Percentiles rank a stretch among this genome's conserved stretches.
Evolutionary conservation across 1,140 invertebrate species (phyloP).

Genomic region (Penaeus indicus): DNA sequence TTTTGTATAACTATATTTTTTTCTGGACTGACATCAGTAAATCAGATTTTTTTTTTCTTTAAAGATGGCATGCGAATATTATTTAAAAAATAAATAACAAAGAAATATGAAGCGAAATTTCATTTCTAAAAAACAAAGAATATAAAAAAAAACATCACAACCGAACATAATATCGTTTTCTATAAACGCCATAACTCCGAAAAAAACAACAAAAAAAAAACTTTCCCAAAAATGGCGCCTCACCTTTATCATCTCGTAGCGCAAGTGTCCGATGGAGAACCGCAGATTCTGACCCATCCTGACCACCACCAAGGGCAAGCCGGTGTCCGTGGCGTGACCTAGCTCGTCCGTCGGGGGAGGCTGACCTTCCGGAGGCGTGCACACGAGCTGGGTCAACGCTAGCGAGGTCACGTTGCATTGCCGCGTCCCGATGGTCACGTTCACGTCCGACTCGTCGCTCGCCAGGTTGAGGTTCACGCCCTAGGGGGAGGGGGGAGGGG

Average conservation of each 20-base stretch:
- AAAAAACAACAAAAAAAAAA: too few species aligned
- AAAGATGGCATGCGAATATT: too few species aligned
- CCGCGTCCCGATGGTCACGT: constrained; percentile 90
- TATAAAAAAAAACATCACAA: too few species aligned
- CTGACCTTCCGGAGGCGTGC: constrained; percentile 87
- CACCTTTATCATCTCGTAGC: constrained; percentile 70
- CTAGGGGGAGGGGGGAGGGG: constrained; percentile 56
- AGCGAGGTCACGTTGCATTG: constrained; percentile 94
- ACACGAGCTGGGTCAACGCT: constrained; percentile 88
- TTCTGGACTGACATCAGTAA: too few species aligned
- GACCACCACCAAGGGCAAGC: constrained; percentile 71
- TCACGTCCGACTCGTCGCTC: constrained; percentile 93
- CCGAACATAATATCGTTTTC: too few species aligned
- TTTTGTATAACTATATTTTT: too few species aligned
- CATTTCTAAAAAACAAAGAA: too few species aligned
- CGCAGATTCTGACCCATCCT: constrained; percentile 87
- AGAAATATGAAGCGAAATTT: too few species aligned
- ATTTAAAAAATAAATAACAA: too few species aligned
- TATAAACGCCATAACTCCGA: neutral
- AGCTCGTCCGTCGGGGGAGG: constrained; percentile 77
- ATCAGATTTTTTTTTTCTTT: too few species aligned
- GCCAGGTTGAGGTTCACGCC: constrained; percentile 92
- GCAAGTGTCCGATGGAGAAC: constrained; percentile 81
- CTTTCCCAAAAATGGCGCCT: neutral
- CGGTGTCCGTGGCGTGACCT: constrained; percentile 69